A percentile compares a stretch with the other conserved stretches of the same genome.
These are phyloP conservation scores for Prunella strophiata DNA, from an alignment of 2,797 vertebrate species.

Conservation along the genomic window DNA sequence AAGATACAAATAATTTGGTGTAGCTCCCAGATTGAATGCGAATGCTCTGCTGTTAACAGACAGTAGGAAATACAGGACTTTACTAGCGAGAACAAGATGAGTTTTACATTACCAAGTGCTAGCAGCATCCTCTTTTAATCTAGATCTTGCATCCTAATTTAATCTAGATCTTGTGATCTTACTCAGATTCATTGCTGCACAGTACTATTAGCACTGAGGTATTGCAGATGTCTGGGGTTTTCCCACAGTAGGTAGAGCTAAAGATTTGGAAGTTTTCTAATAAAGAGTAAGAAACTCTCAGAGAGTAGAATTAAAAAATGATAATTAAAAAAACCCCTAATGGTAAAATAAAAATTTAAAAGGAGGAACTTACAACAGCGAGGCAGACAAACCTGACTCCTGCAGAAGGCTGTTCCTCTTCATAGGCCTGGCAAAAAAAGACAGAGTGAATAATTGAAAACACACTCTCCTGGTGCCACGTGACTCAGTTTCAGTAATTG, in stretches of 20 bases:
- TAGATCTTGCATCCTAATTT: neutral
- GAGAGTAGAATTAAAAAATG: neutral
- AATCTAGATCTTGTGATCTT: conserved; percentile 4
- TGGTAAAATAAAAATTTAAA: neutral
- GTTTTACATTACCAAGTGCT: neutral
- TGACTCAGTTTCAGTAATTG: conserved; percentile 62
- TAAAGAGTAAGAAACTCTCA: neutral
- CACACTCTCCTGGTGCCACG: conserved; percentile 60
- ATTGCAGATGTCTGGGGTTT: neutral
- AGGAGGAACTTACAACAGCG: conserved; percentile 52
- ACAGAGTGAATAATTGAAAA: conserved; percentile 75
- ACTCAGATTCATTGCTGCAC: neutral
- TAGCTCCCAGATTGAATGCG: neutral
- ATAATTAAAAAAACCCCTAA: neutral
- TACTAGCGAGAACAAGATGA: neutral
- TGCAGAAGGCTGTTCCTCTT: conserved; percentile 67
- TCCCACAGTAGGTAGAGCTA: neutral
- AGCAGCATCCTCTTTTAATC: neutral
- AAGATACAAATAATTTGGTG: conserved; percentile 11
- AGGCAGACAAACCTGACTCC: conserved; percentile 62
- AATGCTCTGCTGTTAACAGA: neutral
- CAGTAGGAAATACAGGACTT: neutral
- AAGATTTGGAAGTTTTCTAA: neutral
- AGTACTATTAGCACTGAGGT: neutral
- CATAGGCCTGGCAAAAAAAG: conserved; percentile 64